Evolutionary conservation across 2,797 vertebrate species (phyloP), one percentile per base, ranked within the genome.

Genomic region (Lepilemur ruficaudatus): DNA sequence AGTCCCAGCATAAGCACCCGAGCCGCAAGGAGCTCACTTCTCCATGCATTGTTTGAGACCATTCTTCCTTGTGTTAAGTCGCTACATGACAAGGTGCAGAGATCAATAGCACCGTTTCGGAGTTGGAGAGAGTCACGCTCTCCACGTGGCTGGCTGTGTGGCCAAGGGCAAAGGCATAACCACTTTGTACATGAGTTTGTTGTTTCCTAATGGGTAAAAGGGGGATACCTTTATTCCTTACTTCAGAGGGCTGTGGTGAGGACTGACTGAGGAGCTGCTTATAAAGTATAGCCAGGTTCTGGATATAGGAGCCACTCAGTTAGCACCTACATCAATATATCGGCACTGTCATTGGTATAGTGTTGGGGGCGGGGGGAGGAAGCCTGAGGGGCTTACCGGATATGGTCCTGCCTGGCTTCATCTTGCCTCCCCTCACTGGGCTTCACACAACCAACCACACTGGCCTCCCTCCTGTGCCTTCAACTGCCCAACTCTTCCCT

Each of bases 361-460:
- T 63, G 89, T 63, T 63, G 28, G 25, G 25, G 57, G 5, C 0
- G 10, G 1, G 10, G 1, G 12, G 67, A 86, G 15, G 9, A 78
- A 85, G 1, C 14, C 30, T 7, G 7, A 75, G 57, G 32, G 9
- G 59, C 22, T 78, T 32, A 25, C 2, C 43, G 38, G 23, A 55
- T 10, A 7, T 14, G 15, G 4, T 18, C 2, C 30, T 32, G 1
- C 5, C 25, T 48, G 18, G 55, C 65, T 41, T 23, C 1, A 11
- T 17, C n/a, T 20, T 76, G 18, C 30, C 13, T 73, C 5, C 0
- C 0, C 50, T 87, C 4, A 23, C 5, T 17, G 7, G 2, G 0
- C 9, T 69, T 57, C 41, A 2, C 17, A 38, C n/a, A 5, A 7
- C 15, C 17, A 80, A 23, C 13, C 25, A 76, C 3, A 1, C 2